These are phyloP conservation scores for Adineta ricciae DNA, from an alignment of 2,888 invertebrate species.

Conservation along the genomic window DNA sequence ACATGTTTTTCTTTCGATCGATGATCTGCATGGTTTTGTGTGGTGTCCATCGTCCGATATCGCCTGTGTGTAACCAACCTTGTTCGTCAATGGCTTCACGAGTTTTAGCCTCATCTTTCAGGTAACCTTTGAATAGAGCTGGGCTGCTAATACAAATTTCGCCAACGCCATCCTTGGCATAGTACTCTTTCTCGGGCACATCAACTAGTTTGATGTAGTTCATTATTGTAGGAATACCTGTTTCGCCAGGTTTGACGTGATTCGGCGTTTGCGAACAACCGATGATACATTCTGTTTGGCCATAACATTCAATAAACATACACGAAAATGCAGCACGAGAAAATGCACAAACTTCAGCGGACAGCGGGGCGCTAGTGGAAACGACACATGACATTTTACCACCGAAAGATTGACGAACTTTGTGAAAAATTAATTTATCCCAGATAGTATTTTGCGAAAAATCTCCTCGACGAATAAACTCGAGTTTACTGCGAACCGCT, in stretches of 20 bases:
- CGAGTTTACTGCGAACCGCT: constrained; percentile 76
- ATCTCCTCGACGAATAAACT: constrained; percentile 65
- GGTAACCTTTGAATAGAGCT: constrained; percentile 85
- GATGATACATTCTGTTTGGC: constrained; percentile 50
- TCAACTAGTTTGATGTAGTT: constrained; percentile 86
- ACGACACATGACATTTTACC: constrained; percentile 79
- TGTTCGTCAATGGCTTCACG: constrained; percentile 58
- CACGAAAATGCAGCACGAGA: constrained; percentile 47
- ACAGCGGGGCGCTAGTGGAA: constrained; percentile 85
- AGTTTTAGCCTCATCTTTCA: constrained; percentile 83
- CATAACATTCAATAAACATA: constrained; percentile 48
- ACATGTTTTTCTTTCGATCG: constrained; percentile 33
- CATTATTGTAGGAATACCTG: constrained; percentile 89
- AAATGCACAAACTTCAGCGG: constrained; percentile 64
- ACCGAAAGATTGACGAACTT: constrained; percentile 82
- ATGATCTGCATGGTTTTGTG: constrained; percentile 26
- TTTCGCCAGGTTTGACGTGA: constrained; percentile 58
- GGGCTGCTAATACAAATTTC: constrained; percentile 80
- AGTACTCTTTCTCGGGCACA: constrained; percentile 84
- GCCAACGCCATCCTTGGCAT: constrained; percentile 38
- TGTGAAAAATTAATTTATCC: constrained; percentile 82
- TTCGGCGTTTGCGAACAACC: background rate
- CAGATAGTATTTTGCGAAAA: constrained; percentile 76
- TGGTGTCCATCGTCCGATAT: constrained; percentile 25
- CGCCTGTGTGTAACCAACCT: constrained; percentile 34